Evolutionary conservation across 1,140 invertebrate genomes (phyloP), one percentile per base, ranked within the genome.

Genomic region (Drosophila bocqueti): DNA sequence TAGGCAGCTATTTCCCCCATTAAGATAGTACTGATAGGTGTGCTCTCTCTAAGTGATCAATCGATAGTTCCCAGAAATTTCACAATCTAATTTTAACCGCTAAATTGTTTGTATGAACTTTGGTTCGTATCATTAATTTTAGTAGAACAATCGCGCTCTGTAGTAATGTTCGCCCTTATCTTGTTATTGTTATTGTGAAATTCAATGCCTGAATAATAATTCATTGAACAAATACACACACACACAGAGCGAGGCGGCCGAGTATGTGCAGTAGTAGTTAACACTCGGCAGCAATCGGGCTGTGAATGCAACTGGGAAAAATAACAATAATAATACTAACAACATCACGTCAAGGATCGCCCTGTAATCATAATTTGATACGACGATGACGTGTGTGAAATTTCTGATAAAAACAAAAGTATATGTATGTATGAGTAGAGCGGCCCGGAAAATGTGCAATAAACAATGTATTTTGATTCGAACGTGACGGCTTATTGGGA

Each of bases 171-270:
- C 24, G 26, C 52, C 36, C 73, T 76, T 76, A 76, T 76, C 73
- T 75, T 76, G 67, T 66, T 79, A 72, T 79, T 81, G 77, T 80
- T 80, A 81, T 80, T 80, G 77, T 75, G 78, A 80, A 80, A 79
- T 80, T 74, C 78, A 62, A 65, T 76, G 57, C 74, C 31, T 79
- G 68, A 79, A 65, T 73, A 66, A 72, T 78, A 79, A 63, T 79
- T 81, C 65, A 72, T 81, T 81, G 60, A 81, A 72, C 55, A 81
- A 81, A 76, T 46, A 75, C 61, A 52, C 36, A 43, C 36, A 29
- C 24, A 24, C 24, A 24, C 24, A 24, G n/a, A 65, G 52, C 24
- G 10, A n/a, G 18, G n/a, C 9, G 36, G 21, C 2, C 2, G 34
- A 36, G 54, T 29, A 31, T 55, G 9, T 55, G 52, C 34, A 40